These are phyloP conservation scores for Sphenodon punctatus DNA, from an alignment of 2,797 vertebrate genomes.

Conservation along the genomic window DNA sequence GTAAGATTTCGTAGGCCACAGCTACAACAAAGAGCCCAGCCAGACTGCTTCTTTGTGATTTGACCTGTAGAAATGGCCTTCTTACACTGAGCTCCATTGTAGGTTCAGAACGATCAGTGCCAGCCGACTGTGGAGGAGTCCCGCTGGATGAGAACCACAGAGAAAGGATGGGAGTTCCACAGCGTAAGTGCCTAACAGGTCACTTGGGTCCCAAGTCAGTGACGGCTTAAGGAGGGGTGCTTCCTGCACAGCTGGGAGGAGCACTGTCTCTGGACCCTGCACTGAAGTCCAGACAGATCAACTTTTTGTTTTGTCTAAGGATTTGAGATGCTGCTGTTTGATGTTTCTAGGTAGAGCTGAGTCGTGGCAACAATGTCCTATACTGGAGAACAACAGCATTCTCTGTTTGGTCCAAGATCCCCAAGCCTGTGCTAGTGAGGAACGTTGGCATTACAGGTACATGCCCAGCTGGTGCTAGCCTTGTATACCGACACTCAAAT, in stretches of 20 bases:
- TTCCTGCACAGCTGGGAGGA: not conserved
- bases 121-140: constrained; percentile 85
- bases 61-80: not conserved
- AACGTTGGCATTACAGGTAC: constrained; percentile 92
- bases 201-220: no score
- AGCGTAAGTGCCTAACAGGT: constrained; percentile 72
- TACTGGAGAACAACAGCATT: constrained; percentile 91
- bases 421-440: constrained; percentile 89
- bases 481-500: not conserved
- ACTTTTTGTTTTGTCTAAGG: not conserved
- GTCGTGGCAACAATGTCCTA: constrained; percentile 89
- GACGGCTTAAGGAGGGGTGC: not conserved
- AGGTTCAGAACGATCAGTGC: constrained; percentile 98
- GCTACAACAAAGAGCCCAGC: no score
- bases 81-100: not conserved
- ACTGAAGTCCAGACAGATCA: not conserved
- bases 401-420: constrained; percentile 72
- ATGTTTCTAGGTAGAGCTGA: constrained; percentile 81
- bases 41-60: not conserved
- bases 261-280: not conserved
- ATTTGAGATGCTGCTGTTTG: not conserved
- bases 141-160: constrained; percentile 88
- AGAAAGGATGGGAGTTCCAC: constrained; percentile 85
- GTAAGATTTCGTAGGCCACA: not conserved
- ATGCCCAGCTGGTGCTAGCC: not conserved